A percentile compares a stretch with the other conserved stretches of the same genome.
Conservation (phyloP, 2,888 invertebrate genomes). For the Xylocampa areola region DNA sequence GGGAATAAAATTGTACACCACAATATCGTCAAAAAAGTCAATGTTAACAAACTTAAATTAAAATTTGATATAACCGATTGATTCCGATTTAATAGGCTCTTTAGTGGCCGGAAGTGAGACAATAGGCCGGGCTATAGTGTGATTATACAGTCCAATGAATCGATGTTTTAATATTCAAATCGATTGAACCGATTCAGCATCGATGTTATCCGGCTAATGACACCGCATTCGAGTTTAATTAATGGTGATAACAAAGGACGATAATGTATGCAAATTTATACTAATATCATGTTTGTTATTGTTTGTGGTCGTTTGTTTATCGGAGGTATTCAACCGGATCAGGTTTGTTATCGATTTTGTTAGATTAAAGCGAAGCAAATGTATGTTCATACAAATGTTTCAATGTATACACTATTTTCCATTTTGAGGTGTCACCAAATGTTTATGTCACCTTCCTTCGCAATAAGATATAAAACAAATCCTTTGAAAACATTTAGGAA, state of each 20-base stretch:
- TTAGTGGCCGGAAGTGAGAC: constrained; percentile 70
- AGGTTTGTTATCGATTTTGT: not conserved
- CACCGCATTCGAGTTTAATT: constrained; percentile 60
- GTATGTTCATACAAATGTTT: too few relatives aligned
- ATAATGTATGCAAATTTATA: constrained; percentile 39
- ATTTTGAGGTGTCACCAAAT: too few relatives aligned
- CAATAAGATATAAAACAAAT: too few relatives aligned
- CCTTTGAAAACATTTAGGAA: too few relatives aligned
- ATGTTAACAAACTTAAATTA: constrained; percentile 44
- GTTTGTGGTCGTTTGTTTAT: constrained; percentile 17
- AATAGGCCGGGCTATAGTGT: constrained; percentile 67
- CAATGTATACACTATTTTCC: too few relatives aligned
- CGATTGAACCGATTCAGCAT: constrained; percentile 61
- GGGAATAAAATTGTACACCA: constrained; percentile 15
- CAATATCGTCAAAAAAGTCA: constrained; percentile 17
- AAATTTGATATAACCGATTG: constrained; percentile 54
- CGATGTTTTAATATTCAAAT: constrained; percentile 76
- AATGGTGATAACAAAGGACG: constrained; percentile 53
- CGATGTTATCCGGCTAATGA: constrained; percentile 70
- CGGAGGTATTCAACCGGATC: constrained; percentile 1
- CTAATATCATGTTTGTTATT: constrained; percentile 37
- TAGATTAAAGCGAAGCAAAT: too few relatives aligned
- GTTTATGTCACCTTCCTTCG: too few relatives aligned
- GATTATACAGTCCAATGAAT: constrained; percentile 73
- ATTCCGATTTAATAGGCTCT: constrained; percentile 56